A percentile compares a stretch with the other conserved stretches of the same genome.
Evolutionary conservation across 2,888 invertebrate genomes (phyloP).

Genomic region (Lasioglossum zephyrum): DNA sequence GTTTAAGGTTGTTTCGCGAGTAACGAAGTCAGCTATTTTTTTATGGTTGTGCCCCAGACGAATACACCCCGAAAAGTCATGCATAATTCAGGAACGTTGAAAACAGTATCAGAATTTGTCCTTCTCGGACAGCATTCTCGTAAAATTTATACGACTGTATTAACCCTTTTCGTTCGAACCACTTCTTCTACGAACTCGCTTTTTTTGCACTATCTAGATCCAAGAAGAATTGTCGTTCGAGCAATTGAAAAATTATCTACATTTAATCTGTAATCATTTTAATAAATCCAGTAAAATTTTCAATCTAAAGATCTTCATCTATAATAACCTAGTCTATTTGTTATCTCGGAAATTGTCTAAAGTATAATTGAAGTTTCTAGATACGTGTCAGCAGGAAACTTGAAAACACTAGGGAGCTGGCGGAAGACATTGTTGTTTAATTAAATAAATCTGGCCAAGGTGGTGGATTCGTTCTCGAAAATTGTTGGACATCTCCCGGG

Average conservation of each 20-base stretch:
- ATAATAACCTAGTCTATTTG: too few species aligned
- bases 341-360: too few species aligned
- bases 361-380: background rate
- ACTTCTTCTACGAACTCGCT: background rate
- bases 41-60: background rate
- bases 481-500: background rate
- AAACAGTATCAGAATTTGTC: slow-evolving; percentile 30
- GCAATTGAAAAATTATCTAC: background rate
- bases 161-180: background rate
- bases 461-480: background rate
- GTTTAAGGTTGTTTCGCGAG: slow-evolving; percentile 2
- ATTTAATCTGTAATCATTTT: background rate
- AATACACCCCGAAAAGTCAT: slow-evolving; percentile 42
- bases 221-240: background rate
- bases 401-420: background rate
- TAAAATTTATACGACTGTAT: slow-evolving; percentile 50
- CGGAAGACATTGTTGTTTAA: background rate
- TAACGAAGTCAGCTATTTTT: background rate
- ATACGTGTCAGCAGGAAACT: background rate
- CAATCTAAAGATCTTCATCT: too few species aligned
- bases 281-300: too few species aligned
- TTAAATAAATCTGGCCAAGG: background rate
- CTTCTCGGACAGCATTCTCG: slow-evolving; percentile 9
- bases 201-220: background rate
- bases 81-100: slow-evolving; percentile 62